These are phyloP conservation scores for Doryteuthis pealeii DNA, from an alignment of 1,140 invertebrate genomes.

Conservation along the genomic window DNA sequence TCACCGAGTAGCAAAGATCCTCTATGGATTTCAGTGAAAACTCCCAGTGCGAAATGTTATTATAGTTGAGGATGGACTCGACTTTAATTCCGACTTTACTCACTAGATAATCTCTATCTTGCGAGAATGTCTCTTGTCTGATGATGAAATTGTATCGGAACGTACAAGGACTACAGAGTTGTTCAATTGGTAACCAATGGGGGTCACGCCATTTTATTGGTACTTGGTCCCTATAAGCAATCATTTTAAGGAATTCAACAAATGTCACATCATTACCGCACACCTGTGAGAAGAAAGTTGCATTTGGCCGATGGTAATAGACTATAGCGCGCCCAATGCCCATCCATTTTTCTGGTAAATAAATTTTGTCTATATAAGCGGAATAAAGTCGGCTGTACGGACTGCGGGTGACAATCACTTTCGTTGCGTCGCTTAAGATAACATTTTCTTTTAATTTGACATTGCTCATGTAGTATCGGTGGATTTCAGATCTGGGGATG, in stretches of 20 bases:
- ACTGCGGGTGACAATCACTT: constrained; percentile 22
- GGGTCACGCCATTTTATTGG: not conserved
- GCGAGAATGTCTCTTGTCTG: constrained; percentile 23
- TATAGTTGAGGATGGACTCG: not conserved
- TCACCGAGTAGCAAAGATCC: not conserved
- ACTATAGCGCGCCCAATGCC: not conserved
- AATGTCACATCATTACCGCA: constrained; percentile 14
- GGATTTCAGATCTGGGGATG: not conserved
- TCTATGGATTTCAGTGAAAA: not conserved
- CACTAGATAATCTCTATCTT: constrained; percentile 18
- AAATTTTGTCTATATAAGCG: constrained; percentile 29
- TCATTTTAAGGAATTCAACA: not conserved
- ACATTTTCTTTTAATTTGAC: not conserved
- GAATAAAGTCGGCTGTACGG: constrained; percentile 28
- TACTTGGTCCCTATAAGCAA: not conserved
- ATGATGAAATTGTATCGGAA: constrained; percentile 16
- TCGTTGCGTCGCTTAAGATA: not conserved
- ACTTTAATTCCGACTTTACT: not conserved
- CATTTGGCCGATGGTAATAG: not conserved
- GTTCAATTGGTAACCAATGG: constrained; percentile 18
- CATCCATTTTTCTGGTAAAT: constrained; percentile 11
- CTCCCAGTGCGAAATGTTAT: not conserved
- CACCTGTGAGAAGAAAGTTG: not conserved
- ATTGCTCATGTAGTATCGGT: not conserved
- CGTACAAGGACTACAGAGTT: constrained; percentile 16